Evolutionary conservation across 2,113 vertebrate genomes (phyloP).

Genomic region (Ginglymostoma cirratum): DNA sequence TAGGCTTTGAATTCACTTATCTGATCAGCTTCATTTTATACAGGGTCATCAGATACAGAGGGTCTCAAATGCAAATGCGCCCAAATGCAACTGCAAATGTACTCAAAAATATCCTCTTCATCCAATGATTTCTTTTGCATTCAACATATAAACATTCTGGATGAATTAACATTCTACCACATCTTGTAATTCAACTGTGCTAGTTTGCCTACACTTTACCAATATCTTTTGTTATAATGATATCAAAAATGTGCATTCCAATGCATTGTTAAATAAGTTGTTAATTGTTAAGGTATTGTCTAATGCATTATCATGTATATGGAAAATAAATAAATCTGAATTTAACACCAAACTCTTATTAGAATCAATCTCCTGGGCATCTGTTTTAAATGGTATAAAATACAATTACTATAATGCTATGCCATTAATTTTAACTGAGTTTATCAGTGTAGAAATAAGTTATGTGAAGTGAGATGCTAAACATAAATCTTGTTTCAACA

Average conservation of each 20-base stretch:
- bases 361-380: not conserved
- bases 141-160: not conserved
- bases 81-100: not conserved
- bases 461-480: not conserved
- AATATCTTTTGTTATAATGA: not conserved
- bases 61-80: not conserved
- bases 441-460: conserved; percentile 29
- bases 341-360: not conserved
- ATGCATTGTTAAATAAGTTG: not conserved
- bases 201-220: not conserved
- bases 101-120: not conserved
- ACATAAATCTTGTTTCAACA: not conserved
- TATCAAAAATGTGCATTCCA: not conserved
- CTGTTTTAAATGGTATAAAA: not conserved
- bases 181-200: not conserved
- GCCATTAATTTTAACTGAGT: conserved; percentile 4
- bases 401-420: not conserved
- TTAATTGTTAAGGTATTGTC: not conserved
- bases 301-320: not conserved
- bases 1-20: not conserved
- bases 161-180: not conserved
- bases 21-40: not conserved
- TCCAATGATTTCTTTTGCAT: not conserved
- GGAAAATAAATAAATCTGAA: not conserved
- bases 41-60: not conserved